Conservation (phyloP, 2,888 invertebrate genomes). For the Andrena trimmerana region DNA sequence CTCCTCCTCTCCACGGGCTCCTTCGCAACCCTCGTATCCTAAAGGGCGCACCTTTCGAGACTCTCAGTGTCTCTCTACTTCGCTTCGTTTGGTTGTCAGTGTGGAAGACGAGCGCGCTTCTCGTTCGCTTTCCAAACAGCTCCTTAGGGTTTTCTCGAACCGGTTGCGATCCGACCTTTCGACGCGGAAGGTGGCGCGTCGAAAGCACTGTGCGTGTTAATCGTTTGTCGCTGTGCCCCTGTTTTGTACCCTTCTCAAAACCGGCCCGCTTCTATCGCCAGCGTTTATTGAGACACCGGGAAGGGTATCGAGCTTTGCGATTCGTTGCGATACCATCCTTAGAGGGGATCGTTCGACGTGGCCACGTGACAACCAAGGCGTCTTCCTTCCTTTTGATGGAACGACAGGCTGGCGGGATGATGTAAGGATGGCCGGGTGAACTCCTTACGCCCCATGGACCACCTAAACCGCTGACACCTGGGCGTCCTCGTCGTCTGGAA, state of each 20-base stretch:
- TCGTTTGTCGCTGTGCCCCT: not conserved
- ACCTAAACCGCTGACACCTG: constrained; percentile 88
- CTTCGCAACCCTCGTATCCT: constrained; percentile 14
- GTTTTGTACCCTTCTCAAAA: not conserved
- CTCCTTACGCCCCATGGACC: constrained; percentile 61
- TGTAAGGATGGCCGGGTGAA: constrained; percentile 62
- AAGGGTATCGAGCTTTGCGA: not conserved
- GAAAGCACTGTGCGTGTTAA: constrained; percentile 37
- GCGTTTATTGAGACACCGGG: not conserved
- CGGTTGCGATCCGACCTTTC: not conserved
- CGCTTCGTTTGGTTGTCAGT: constrained; percentile 17
- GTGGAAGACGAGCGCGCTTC: constrained; percentile 66
- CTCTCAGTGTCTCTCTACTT: constrained; percentile 38
- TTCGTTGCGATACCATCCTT: not conserved
- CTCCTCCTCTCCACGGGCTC: not conserved
- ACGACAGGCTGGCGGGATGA: constrained; percentile 49
- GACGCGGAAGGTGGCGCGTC: not conserved
- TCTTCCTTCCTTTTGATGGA: constrained; percentile 9
- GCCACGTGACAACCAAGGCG: constrained; percentile 2
- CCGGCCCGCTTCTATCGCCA: too few relatives aligned
- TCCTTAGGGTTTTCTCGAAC: constrained; percentile 21
- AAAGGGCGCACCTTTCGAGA: constrained; percentile 44
- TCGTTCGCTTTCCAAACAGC: constrained; percentile 15
- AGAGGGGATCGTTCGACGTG: constrained; percentile 9
- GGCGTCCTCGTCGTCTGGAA: constrained; percentile 89